Percentiles rank a stretch among this genome's conserved stretches.
phyloP scores from a whole-genome alignment of 2,113 vertebrate species.

The Petrocephalus zakoni region DNA sequence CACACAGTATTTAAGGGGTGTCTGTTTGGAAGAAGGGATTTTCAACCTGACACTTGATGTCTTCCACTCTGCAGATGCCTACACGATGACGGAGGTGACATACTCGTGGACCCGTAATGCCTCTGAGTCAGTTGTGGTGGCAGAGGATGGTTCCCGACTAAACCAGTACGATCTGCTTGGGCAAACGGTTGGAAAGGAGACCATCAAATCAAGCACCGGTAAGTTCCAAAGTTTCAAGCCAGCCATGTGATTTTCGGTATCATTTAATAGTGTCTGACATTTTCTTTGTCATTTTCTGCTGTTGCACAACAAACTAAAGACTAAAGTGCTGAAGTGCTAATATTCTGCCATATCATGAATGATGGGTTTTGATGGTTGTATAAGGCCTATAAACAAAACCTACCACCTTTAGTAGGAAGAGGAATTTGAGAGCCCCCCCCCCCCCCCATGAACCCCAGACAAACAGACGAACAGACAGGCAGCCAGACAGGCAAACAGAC shows the following conservation, averaged over 20 bases:
- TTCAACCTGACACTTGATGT: background rate
- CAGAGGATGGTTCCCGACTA: conserved; percentile 86
- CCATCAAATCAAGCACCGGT: conserved; percentile 96
- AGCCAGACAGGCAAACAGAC: background rate
- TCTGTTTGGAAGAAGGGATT: background rate
- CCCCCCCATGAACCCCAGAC: background rate
- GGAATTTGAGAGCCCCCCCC: background rate
- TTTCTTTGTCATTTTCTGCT: background rate
- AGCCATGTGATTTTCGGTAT: background rate
- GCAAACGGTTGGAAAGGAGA: conserved; percentile 91
- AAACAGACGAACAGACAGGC: background rate
- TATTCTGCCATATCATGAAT: background rate
- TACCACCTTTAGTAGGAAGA: background rate
- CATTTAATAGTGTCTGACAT: background rate
- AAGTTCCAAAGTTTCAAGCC: conserved; percentile 27
- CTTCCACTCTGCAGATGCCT: conserved; percentile 73
- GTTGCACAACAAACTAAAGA: background rate
- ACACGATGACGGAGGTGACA: conserved; percentile 91
- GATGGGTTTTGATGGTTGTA: background rate
- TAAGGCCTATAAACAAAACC: background rate
- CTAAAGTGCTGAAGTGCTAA: background rate
- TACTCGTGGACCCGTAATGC: conserved; percentile 93
- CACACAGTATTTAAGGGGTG: no score
- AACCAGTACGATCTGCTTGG: conserved; percentile 95
- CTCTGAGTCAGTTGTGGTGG: conserved; percentile 90